These are phyloP conservation scores for Equus przewalskii DNA, from an alignment of 2,113 vertebrate genomes.

Conservation along the genomic window DNA sequence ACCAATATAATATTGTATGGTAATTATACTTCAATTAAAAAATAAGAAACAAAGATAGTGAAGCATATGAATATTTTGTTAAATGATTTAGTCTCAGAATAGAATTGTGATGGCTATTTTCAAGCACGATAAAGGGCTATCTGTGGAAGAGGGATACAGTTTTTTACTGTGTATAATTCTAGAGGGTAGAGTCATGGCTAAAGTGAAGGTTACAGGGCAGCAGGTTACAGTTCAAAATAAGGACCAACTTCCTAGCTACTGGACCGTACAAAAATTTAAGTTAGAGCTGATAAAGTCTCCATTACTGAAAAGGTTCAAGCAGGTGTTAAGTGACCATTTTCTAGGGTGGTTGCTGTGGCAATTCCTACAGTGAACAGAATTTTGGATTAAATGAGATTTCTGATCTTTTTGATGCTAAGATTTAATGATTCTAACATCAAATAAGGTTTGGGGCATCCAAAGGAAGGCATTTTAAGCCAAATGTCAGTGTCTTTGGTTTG, in stretches of 20 bases:
- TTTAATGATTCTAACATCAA: slow-evolving; percentile 18
- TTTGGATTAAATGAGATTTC: not conserved
- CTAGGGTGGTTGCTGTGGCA: not conserved
- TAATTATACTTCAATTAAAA: too few species aligned
- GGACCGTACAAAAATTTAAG: not conserved
- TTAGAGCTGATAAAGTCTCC: not conserved
- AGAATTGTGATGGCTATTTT: not conserved
- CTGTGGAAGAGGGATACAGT: not conserved
- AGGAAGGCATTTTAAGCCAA: not conserved
- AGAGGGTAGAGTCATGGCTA: not conserved
- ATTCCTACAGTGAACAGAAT: not conserved
- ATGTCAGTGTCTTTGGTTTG: not conserved
- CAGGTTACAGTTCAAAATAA: not conserved
- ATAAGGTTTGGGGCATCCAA: not conserved
- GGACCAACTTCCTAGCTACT: not conserved
- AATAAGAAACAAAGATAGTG: not conserved
- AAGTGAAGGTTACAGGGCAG: not conserved
- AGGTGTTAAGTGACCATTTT: not conserved
- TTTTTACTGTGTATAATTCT: not conserved
- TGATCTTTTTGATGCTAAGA: not conserved
- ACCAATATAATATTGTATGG: too few species aligned
- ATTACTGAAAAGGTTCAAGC: not conserved
- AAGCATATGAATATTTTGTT: not conserved
- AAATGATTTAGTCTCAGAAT: not conserved
- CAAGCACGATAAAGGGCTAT: not conserved